These are phyloP conservation scores for Pachyrhynchus sulphureomaculatus DNA, from an alignment of 1,140 invertebrate genomes.

Conservation along the genomic window DNA sequence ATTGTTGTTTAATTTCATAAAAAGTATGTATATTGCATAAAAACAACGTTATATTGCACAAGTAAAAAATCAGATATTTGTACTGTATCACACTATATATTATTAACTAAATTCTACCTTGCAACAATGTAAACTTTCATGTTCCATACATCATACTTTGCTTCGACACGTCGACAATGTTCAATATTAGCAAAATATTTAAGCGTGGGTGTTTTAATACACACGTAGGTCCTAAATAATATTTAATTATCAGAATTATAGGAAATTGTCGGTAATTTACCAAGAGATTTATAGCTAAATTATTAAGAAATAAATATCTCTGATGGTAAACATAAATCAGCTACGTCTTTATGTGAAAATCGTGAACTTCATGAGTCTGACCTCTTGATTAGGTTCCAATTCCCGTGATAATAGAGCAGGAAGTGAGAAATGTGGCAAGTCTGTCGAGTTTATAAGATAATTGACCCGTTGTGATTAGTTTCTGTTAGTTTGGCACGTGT, in stretches of 20 bases:
- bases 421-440: conserved; percentile 7
- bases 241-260: conserved; percentile 7
- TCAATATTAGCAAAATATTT: background rate
- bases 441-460: background rate
- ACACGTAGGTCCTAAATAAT: background rate
- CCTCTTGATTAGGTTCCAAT: background rate
- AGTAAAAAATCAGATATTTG: too few species aligned
- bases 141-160: conserved; percentile 3
- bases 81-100: background rate
- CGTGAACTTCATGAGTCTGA: conserved; percentile 5
- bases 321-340: conserved; percentile 9
- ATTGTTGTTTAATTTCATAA: too few species aligned
- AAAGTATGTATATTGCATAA: too few species aligned
- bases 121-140: conserved; percentile 1
- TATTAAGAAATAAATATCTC: conserved; percentile 12
- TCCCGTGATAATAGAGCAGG: conserved; percentile 8
- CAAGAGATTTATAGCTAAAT: conserved; percentile 6
- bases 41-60: too few species aligned
- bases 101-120: background rate
- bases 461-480: background rate
- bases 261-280: background rate
- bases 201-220: background rate
- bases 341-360: conserved; percentile 12
- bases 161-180: background rate
- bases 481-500: background rate